Conservation (phyloP, 2,888 invertebrate genomes). For the Bombylius discolor region DNA sequence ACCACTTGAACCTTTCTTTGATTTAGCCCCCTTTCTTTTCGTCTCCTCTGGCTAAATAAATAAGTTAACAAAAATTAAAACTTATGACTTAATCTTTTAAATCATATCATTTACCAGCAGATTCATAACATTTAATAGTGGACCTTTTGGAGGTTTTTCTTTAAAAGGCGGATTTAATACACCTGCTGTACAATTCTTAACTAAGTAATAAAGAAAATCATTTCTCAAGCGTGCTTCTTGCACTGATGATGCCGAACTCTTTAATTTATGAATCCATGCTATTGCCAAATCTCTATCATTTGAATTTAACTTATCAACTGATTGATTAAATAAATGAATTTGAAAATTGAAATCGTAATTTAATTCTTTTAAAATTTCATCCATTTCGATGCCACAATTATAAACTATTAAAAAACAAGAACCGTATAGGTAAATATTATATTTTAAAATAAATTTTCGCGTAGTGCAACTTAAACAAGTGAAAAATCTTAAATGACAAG, state of each 20-base stretch:
- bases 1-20: background rate
- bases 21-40: constrained; percentile 4
- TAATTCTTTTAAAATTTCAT: constrained; percentile 33
- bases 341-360: constrained; percentile 44
- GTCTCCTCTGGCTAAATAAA: background rate
- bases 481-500: background rate
- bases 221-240: constrained; percentile 42
- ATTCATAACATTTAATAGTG: constrained; percentile 34
- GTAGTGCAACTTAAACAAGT: background rate
- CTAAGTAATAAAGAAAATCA: constrained; percentile 42
- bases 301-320: constrained; percentile 32
- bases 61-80: background rate
- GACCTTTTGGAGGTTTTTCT: constrained; percentile 38
- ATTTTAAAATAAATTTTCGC: no score
- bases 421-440: no score
- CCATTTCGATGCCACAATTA: constrained; percentile 25
- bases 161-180: constrained; percentile 39
- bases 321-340: constrained; percentile 38
- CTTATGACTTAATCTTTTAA: no score
- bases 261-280: constrained; percentile 41
- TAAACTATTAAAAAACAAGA: background rate
- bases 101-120: constrained; percentile 30
- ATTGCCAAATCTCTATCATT: constrained; percentile 34
- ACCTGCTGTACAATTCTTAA: constrained; percentile 37
- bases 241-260: constrained; percentile 34